Base-by-base conservation (phyloP, 1,140 invertebrate species). In the Microplitis demolitor region DNA sequence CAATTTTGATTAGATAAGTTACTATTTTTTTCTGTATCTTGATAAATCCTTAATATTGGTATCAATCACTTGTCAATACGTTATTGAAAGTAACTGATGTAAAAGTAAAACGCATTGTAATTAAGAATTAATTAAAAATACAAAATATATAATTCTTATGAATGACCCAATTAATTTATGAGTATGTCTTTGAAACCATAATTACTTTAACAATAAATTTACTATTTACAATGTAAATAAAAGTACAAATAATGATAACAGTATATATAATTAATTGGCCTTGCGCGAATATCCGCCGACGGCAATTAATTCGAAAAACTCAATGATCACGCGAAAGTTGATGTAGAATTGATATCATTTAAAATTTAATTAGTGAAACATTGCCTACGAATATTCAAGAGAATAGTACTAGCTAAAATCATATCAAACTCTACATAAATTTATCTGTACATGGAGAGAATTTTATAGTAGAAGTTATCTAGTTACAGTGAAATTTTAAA, bases 261-360 rank as follows among this genome's bases (percentile, higher is more conserved):
- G 33, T 62, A n/a, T 50, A 66, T 9, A 9, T 24, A 67, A 67
- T 67, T 54, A 56, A 69, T 58, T 69, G n/a, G n/a, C 37, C 34
- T 4, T 62, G 11, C 6, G n/a, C 56, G 33, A 33, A 70, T 24
- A 51, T 62, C 34, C 68, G 8, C 9, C 56, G 33, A 45, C 56
- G 24, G 37, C 56, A 61, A 64, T 54, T 73, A 73, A 73, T 73
- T 53, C 33, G 50, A 53, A 63, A 73, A 73, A 73, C 50, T 66
- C 50, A 66, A 66, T 63, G 56, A 69, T 58, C 24, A 37, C 51
- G 64, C 39, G 1, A 14, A 39, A 39, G 31, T 37, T 66, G 67
- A 66, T 74, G 61, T 60, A 67, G 35, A 69, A 74, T 74, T 70
- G 61, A 70, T 74, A 74, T 70, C 63, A 61, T 64, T 66, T 56